phyloP scores from a whole-genome alignment of 2,113 vertebrate species.

The Siphamia tubifer region DNA sequence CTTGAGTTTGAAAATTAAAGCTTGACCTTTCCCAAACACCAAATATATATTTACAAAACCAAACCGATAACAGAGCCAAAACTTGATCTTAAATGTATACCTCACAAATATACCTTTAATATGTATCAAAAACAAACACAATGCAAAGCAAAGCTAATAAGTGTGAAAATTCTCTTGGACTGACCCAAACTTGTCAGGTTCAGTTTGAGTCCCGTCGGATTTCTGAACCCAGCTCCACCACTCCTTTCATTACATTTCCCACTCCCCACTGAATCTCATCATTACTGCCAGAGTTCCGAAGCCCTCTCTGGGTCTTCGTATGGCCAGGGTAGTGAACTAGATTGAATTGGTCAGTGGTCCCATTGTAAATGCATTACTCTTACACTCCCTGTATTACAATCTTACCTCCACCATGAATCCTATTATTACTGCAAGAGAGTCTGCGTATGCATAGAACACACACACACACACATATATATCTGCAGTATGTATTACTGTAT shows the following conservation, averaged over 20 bases:
- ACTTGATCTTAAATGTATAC: background rate
- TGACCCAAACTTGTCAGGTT: slow-evolving; percentile 42
- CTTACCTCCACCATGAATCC: slow-evolving; percentile 60
- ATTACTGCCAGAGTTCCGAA: slow-evolving; percentile 66
- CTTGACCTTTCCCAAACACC: slow-evolving; percentile 7
- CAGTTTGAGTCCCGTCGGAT: slow-evolving; percentile 34
- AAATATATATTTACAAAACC: slow-evolving; percentile 3
- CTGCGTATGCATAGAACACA: slow-evolving; percentile 21
- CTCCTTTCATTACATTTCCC: slow-evolving; percentile 69
- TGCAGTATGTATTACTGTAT: too few relatives aligned
- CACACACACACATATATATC: too few relatives aligned
- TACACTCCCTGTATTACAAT: slow-evolving; percentile 61
- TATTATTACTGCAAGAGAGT: slow-evolving; percentile 51
- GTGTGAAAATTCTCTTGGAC: slow-evolving; percentile 22
- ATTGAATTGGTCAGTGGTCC: slow-evolving; percentile 77
- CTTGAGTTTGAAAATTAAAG: slow-evolving; percentile 40
- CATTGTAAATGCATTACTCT: slow-evolving; percentile 79
- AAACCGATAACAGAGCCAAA: background rate
- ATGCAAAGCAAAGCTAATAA: background rate
- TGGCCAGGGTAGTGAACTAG: slow-evolving; percentile 58
- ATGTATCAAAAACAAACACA: slow-evolving; percentile 3
- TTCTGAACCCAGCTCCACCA: slow-evolving; percentile 41
- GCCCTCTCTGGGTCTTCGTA: slow-evolving; percentile 45
- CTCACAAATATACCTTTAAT: slow-evolving; percentile 10
- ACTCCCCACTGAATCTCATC: slow-evolving; percentile 71